phyloP scores from a whole-genome alignment of 2,888 invertebrate species.

The Rhimphoctona megacephalus region DNA sequence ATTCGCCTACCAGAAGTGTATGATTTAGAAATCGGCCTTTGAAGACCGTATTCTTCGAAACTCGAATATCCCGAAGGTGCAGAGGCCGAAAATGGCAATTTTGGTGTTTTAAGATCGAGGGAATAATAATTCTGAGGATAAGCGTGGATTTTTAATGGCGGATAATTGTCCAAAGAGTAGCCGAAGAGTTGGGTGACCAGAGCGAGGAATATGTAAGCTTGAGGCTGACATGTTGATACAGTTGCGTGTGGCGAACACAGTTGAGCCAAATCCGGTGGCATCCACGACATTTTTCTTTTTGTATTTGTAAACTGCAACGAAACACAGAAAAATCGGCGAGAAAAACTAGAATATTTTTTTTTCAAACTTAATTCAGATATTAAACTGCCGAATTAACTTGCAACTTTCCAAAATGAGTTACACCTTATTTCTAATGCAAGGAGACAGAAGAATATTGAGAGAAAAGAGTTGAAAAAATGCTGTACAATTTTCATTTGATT shows the following conservation, averaged over 20 bases:
- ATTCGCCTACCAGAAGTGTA: background rate
- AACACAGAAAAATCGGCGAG: background rate
- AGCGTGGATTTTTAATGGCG: slow-evolving; percentile 13
- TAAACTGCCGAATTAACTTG: background rate
- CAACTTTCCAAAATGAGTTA: background rate
- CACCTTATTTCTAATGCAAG: too few relatives aligned
- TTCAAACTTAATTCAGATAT: background rate
- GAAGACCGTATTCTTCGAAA: background rate
- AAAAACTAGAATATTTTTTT: background rate
- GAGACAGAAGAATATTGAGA: too few relatives aligned
- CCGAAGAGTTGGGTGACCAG: slow-evolving; percentile 87
- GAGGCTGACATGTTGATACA: slow-evolving; percentile 87
- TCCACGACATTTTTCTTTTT: slow-evolving; percentile 84
- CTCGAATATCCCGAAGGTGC: background rate
- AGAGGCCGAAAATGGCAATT: background rate
- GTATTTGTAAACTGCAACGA: slow-evolving; percentile 22
- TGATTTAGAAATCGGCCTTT: background rate
- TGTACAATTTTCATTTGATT: too few relatives aligned
- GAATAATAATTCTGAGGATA: slow-evolving; percentile 23
- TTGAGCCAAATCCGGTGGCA: slow-evolving; percentile 86
- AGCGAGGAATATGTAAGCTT: slow-evolving; percentile 87
- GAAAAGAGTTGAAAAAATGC: too few relatives aligned
- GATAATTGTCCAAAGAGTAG: slow-evolving; percentile 84
- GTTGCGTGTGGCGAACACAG: slow-evolving; percentile 86
- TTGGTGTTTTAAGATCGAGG: background rate